phyloP scores from a whole-genome alignment of 2,113 vertebrate genomes.

The Sinosuthora webbiana region DNA sequence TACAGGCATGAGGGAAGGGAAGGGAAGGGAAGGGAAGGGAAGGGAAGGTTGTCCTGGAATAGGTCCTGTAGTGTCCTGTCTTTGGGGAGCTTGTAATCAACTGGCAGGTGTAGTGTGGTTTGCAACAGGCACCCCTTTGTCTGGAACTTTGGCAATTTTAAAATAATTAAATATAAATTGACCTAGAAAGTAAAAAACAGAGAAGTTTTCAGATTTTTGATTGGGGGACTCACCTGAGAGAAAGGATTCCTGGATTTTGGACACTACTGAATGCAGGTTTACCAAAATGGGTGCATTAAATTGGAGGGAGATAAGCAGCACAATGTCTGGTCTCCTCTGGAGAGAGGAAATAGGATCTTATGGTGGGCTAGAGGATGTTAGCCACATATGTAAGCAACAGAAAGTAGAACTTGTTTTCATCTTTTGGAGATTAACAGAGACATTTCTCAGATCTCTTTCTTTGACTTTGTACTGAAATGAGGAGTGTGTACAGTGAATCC shows the following conservation, averaged over 20 bases:
- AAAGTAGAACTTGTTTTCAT: not conserved
- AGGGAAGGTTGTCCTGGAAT: not conserved
- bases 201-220: not conserved
- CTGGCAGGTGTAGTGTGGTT: not conserved
- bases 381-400: not conserved
- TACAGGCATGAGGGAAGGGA: not conserved
- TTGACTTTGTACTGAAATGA: not conserved
- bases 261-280: not conserved
- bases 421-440: not conserved
- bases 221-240: not conserved
- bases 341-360: not conserved
- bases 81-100: not conserved
- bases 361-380: not conserved
- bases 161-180: not conserved
- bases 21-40: not conserved
- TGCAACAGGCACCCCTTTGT: not conserved
- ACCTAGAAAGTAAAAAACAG: not conserved
- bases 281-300: not conserved
- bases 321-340: not conserved
- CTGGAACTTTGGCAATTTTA: not conserved
- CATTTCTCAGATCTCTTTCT: not conserved
- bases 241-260: not conserved
- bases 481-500: not conserved
- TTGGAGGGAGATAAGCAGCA: fast-evolving
- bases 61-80: not conserved